Conservation (phyloP, 2,113 vertebrate species). For the Galeopterus variegatus region DNA sequence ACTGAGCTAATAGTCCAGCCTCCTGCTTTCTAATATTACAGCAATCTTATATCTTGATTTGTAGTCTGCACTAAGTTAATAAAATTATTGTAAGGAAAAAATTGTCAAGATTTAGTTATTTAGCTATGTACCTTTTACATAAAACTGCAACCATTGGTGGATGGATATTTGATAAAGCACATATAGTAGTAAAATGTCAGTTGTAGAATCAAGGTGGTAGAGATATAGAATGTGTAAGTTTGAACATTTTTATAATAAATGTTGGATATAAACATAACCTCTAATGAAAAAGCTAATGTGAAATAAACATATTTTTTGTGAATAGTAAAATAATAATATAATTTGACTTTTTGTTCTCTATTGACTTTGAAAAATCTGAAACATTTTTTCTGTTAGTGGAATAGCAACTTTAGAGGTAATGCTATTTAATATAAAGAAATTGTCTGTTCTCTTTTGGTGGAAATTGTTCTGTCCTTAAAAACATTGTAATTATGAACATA, state of each 20-base stretch:
- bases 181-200: background rate
- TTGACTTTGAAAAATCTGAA: slow-evolving; percentile 52
- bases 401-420: slow-evolving; percentile 52
- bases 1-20: too few species aligned
- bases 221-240: background rate
- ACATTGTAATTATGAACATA: slow-evolving; percentile 32
- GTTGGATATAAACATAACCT: slow-evolving; percentile 3
- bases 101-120: slow-evolving; percentile 40
- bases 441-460: slow-evolving; percentile 41
- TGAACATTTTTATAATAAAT: slow-evolving; percentile 43
- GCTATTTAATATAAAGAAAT: slow-evolving; percentile 40
- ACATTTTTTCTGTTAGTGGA: slow-evolving; percentile 5
- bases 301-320: background rate
- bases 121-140: background rate
- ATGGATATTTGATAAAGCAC: slow-evolving; percentile 44
- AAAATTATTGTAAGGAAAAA: slow-evolving; percentile 44
- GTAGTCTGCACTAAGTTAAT: background rate
- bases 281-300: background rate
- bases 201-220: background rate
- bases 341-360: slow-evolving; percentile 11
- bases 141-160: slow-evolving; percentile 23
- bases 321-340: slow-evolving; percentile 2
- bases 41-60: background rate
- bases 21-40: background rate
- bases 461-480: slow-evolving; percentile 69